Base-by-base conservation (phyloP, 2,797 vertebrate species). In the Echeneis naucrates region DNA sequence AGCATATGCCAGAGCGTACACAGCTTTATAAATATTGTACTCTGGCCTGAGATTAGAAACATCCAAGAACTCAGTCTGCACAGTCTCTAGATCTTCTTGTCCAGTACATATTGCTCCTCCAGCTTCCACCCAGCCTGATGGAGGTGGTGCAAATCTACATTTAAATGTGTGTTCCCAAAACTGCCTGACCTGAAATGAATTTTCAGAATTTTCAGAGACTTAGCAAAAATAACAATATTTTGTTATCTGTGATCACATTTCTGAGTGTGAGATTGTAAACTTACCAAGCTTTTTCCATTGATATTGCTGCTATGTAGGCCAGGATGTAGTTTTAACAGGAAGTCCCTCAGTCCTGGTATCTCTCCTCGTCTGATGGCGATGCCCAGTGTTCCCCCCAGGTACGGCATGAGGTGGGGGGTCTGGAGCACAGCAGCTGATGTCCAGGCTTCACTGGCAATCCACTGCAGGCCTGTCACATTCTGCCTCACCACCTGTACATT, bases 331-430 rank as follows among this genome's bases (percentile, higher is more conserved):
- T n/a, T 23, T 32, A 82, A 55, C 17, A 94, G 62, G 27, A 72
- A 93, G 1, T 93, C 82, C 21, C 11, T 38, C 21, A 93, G 87
- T 0, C 90, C 91, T 35, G 82, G 44, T 48, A 94, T 94, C 76
- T 93, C 89, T 50, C 92, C 93, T n/a, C 87, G 78, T 1, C 90
- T 84, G 24, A 94, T 92, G 30, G 93, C 83, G 1, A 92, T 87
- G 0, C 90, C 90, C 56, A 92, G 63, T 1, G 90, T 91, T 13
- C 92, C 84, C 24, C 83, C 76, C 48, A 92, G 58, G 51, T 87
- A 87, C 0, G 86, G 84, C 83, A 89, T 81, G 6, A 89, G 48
- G 0, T 32, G 54, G 1, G 79, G 74, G 2, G 77, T 87, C 21
- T 88, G 82, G 10, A 91, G 72, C 10, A 75, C 79, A 14, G 40